Evolutionary conservation across 2,113 vertebrate species (phyloP).

Genomic region (Sceloporus undulatus): DNA sequence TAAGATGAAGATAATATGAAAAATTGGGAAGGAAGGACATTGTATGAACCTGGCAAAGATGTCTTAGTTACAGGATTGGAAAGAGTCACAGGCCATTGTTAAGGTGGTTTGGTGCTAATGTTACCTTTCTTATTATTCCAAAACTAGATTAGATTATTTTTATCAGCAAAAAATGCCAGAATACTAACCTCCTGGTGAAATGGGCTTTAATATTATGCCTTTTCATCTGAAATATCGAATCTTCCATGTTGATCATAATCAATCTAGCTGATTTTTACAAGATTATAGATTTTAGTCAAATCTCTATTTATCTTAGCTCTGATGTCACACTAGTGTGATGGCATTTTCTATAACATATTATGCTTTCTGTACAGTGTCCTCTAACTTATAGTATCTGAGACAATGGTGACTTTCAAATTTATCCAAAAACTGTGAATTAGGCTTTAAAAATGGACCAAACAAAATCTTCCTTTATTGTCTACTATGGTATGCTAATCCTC

Average conservation of each 20-base stretch:
- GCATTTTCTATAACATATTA: too few species aligned
- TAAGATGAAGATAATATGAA: slow-evolving; percentile 59
- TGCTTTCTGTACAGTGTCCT: too few species aligned
- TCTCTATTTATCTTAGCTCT: too few species aligned
- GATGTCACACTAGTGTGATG: too few species aligned
- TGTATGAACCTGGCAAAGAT: slow-evolving; percentile 57
- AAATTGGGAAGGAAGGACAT: slow-evolving; percentile 57
- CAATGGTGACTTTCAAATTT: too few species aligned
- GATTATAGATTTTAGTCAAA: not conserved
- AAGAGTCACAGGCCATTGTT: slow-evolving; percentile 52
- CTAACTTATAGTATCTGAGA: too few species aligned
- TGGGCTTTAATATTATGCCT: slow-evolving; percentile 42
- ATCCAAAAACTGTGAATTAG: too few species aligned
- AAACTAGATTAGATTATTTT: slow-evolving; percentile 20
- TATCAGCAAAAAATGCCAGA: too few species aligned
- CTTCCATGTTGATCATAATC: slow-evolving; percentile 28
- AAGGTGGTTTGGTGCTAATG: slow-evolving; percentile 46
- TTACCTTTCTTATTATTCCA: slow-evolving; percentile 44
- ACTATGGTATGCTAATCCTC: too few species aligned
- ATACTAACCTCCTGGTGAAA: slow-evolving; percentile 24
- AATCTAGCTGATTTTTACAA: not conserved
- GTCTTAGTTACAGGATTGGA: slow-evolving; percentile 41
- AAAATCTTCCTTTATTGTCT: too few species aligned
- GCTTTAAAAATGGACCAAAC: too few species aligned
- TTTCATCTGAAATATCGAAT: slow-evolving; percentile 38